Evolutionary conservation across 2,797 vertebrate genomes (phyloP).

Genomic region (Pipistrellus nathusii): DNA sequence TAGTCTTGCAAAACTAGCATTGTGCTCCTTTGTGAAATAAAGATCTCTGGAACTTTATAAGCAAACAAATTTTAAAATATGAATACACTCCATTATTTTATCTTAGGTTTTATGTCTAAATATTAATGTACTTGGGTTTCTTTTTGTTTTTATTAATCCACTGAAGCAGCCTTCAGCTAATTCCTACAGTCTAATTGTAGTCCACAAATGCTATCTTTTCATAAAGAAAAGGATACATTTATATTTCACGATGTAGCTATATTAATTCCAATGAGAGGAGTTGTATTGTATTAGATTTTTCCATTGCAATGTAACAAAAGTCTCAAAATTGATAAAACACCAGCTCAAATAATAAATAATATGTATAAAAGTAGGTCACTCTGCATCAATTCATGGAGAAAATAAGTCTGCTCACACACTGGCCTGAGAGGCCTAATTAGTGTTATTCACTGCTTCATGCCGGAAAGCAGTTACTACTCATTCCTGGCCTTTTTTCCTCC

Average conservation of each 20-base stretch:
- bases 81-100: constrained; percentile 63
- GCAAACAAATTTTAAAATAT: constrained; percentile 72
- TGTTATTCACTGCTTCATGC: neutral
- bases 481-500: neutral
- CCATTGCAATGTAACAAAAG: constrained; percentile 49
- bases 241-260: constrained; percentile 24
- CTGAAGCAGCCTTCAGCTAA: constrained; percentile 50
- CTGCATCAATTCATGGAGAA: constrained; percentile 68
- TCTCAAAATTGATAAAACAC: constrained; percentile 55
- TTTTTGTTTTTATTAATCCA: constrained; percentile 69
- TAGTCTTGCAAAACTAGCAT: constrained; percentile 52
- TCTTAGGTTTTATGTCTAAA: constrained; percentile 65
- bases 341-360: constrained; percentile 56
- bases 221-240: constrained; percentile 60
- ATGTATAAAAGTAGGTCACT: constrained; percentile 67
- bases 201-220: constrained; percentile 60
- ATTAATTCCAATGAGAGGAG: constrained; percentile 53
- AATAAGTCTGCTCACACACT: neutral
- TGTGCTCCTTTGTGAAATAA: constrained; percentile 56
- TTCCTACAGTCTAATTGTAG: constrained; percentile 37
- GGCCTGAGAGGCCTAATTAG: constrained; percentile 42
- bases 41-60: constrained; percentile 59
- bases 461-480: neutral
- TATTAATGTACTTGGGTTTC: constrained; percentile 58
- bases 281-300: constrained; percentile 68